These are phyloP conservation scores for Montipora capricornis DNA, from an alignment of 64 coral and sea anemone species.

Conservation along the genomic window DNA sequence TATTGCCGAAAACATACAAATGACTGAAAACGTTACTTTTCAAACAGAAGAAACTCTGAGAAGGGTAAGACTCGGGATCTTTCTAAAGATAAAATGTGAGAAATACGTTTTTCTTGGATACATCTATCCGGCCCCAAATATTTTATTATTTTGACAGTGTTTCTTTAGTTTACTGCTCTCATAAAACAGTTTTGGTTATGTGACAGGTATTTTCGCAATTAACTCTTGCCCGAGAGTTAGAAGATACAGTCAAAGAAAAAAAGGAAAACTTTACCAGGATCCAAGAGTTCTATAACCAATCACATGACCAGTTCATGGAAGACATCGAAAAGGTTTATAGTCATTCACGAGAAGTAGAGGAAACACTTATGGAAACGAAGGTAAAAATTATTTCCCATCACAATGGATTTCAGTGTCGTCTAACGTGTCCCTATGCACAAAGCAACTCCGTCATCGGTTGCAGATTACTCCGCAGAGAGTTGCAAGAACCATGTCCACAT, in stretches of 20 bases:
- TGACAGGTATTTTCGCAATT: slow-evolving; percentile 45
- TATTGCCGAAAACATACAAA: neutral
- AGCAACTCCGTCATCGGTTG: no score
- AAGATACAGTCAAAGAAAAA: neutral
- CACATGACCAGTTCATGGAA: slow-evolving; percentile 38
- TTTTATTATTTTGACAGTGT: no score
- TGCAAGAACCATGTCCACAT: neutral
- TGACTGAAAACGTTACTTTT: slow-evolving; percentile 25
- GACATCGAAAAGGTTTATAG: slow-evolving; percentile 11
- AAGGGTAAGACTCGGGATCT: neutral
- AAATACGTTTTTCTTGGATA: neutral
- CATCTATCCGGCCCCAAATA: no score
- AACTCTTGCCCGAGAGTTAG: neutral
- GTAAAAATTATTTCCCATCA: neutral
- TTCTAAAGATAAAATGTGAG: neutral
- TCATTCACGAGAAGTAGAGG: slow-evolving; percentile 5
- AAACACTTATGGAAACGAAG: slow-evolving; percentile 15
- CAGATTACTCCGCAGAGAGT: no score
- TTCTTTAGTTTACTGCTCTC: neutral
- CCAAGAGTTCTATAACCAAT: slow-evolving; percentile 9
- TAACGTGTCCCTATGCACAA: no score
- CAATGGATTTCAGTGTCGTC: neutral
- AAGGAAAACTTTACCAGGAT: slow-evolving; percentile 15
- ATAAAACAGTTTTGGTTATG: neutral
- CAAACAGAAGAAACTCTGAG: neutral